Evolutionary conservation across 2,888 invertebrate species (phyloP), one percentile per base, ranked within the genome.

Genomic region (Hofmannophila pseudospretella): DNA sequence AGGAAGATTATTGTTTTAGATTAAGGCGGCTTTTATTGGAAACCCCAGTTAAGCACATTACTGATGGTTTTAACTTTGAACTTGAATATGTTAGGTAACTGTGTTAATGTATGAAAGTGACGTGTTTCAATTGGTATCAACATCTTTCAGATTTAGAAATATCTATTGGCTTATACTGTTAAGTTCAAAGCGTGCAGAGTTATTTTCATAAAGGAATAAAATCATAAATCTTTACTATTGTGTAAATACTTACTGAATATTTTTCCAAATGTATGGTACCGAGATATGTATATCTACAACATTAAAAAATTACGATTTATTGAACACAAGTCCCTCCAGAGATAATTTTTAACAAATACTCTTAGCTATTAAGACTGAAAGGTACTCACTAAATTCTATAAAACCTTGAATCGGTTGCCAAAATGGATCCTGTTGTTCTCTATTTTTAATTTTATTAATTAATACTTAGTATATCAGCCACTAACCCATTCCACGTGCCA

Each of bases 351-450:
- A 75, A 75, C 71, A 76, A 72, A 77, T 78, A 67, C 5, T 78
- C 63, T 71, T 85, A 82, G 81, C 73, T 64, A 62, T 69, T 82
- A 85, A 84, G 85, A 84, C 84, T 84, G 80, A 82, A 74, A 63
- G 67, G 67, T 76, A 69, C 65, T 67, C 57, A 63, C 58, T 60
- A 67, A 72, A 71, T 58, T 69, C 55, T 59, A 47, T 57, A 51
- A 23, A 23, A 53, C 8, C 23, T 41, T 45, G 57, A 53, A 41
- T 57, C 59, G 42, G 44, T 60, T 57, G 57, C 48, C 40, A 32
- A 14, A 20, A 9, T 31, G 31, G 39, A 26, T 30, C 36, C 36
- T 22, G 7, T 22, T 7, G 2, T 22, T 2, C 8, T 19, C 34
- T 39, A 37, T 30, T 33, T 34, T 26, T 29, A 9, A n/a, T 20